A percentile compares a stretch with the other conserved stretches of the same genome.
Evolutionary conservation across 2,797 vertebrate species (phyloP).

Genomic region (Allobates femoralis): DNA sequence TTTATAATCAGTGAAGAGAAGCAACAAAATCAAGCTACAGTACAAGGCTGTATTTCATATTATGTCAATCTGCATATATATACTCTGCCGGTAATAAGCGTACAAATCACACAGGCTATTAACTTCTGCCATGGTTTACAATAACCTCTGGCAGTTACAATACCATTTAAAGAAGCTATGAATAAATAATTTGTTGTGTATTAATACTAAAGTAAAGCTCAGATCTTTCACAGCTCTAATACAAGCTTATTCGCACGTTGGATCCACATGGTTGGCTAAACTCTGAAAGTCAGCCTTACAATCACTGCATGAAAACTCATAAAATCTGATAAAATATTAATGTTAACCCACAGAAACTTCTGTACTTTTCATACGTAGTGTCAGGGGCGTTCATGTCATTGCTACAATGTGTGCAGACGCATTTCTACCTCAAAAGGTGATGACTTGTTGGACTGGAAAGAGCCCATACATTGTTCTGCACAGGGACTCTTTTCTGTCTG

Average conservation of each 20-base stretch:
- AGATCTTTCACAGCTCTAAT: not conserved
- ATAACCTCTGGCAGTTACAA: conserved; percentile 33
- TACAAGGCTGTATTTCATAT: conserved; percentile 1
- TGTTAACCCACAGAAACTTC: not conserved
- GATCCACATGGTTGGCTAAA: not conserved
- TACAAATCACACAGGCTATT: conserved; percentile 49
- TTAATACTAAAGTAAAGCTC: not conserved
- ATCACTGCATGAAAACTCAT: not conserved
- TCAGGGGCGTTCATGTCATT: too few relatives aligned
- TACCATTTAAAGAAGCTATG: conserved; percentile 15
- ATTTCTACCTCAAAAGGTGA: too few relatives aligned
- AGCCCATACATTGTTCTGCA: too few relatives aligned
- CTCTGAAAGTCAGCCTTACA: not conserved
- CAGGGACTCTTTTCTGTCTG: too few relatives aligned
- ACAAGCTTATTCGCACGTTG: not conserved
- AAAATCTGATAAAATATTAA: not conserved
- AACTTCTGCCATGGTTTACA: conserved; percentile 29
- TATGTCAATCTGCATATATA: conserved; percentile 22
- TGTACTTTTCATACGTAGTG: too few relatives aligned
- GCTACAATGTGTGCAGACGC: too few relatives aligned
- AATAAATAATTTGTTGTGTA: conserved; percentile 40
- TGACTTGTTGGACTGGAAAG: too few relatives aligned
- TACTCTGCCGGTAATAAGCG: conserved; percentile 14
- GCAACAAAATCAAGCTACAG: conserved; percentile 14
- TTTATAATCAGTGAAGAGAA: conserved; percentile 48